phyloP scores from a whole-genome alignment of 2,113 vertebrate species.

The Choloepus hoffmanni region DNA sequence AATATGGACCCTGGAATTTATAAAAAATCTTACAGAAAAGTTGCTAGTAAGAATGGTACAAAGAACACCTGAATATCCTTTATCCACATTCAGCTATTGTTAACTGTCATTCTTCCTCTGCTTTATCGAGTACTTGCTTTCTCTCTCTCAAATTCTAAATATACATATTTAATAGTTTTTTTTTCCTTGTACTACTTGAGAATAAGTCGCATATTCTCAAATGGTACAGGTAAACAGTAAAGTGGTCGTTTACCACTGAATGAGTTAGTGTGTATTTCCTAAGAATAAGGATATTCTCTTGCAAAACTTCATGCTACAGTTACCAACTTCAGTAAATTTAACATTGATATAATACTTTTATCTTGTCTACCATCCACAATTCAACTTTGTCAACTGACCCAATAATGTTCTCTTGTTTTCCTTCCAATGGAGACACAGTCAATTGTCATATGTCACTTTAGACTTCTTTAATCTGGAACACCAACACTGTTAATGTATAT shows the following conservation, averaged over 20 bases:
- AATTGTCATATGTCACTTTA: background rate
- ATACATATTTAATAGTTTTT: background rate
- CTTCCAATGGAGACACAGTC: background rate
- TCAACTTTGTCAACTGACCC: background rate
- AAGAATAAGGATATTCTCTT: background rate
- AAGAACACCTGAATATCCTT: background rate
- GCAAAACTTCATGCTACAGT: background rate
- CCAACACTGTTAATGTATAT: background rate
- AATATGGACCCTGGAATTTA: background rate
- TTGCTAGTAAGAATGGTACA: background rate
- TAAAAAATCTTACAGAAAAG: slow-evolving; percentile 1
- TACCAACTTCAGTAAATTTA: background rate
- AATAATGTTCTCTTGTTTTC: background rate
- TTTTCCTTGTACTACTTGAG: background rate
- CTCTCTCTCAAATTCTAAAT: background rate
- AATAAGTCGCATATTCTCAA: background rate
- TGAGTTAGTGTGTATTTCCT: background rate
- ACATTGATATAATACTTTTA: background rate
- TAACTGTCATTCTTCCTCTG: background rate
- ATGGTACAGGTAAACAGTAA: too few species aligned
- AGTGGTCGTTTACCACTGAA: background rate
- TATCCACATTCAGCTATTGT: background rate
- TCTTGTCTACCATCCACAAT: background rate
- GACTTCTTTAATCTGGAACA: background rate
- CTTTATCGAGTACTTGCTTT: background rate